Evolutionary conservation across 2,797 vertebrate species (phyloP).

Genomic region (Dallia pectoralis): DNA sequence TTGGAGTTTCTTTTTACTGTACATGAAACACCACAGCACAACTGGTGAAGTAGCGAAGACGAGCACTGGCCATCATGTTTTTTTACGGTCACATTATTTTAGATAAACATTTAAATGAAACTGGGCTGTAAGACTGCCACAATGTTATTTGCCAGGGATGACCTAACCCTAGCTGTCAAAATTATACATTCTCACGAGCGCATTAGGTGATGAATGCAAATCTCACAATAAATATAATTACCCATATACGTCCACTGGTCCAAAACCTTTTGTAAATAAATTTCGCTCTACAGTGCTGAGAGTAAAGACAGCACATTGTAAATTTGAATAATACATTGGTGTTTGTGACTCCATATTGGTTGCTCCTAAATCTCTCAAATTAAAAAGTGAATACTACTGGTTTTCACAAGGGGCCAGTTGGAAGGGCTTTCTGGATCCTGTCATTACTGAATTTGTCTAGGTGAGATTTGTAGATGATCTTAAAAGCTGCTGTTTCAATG

Average conservation of each 20-base stretch:
- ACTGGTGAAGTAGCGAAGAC: constrained; percentile 5
- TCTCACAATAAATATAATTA: constrained; percentile 27
- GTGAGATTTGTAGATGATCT: not conserved
- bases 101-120: constrained; percentile 18
- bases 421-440: not conserved
- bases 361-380: constrained; percentile 29
- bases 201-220: constrained; percentile 49
- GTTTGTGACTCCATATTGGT: constrained; percentile 2
- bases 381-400: not conserved
- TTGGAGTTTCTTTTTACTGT: constrained; percentile 41
- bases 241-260: constrained; percentile 29
- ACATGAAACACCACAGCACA: constrained; percentile 40
- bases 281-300: constrained; percentile 20
- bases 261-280: constrained; percentile 27
- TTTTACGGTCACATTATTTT: constrained; percentile 19
- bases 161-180: constrained; percentile 31
- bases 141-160: constrained; percentile 26
- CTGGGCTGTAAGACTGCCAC: constrained; percentile 26
- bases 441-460: not conserved
- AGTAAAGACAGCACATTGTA: constrained; percentile 5
- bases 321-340: constrained; percentile 15
- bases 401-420: not conserved
- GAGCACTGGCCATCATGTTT: constrained; percentile 18
- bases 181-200: constrained; percentile 27
- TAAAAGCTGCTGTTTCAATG: constrained; percentile 51